Percentiles rank a stretch among this genome's conserved stretches.
Conservation (phyloP, 2,888 invertebrate species). For the Oscheius onirici region DNA sequence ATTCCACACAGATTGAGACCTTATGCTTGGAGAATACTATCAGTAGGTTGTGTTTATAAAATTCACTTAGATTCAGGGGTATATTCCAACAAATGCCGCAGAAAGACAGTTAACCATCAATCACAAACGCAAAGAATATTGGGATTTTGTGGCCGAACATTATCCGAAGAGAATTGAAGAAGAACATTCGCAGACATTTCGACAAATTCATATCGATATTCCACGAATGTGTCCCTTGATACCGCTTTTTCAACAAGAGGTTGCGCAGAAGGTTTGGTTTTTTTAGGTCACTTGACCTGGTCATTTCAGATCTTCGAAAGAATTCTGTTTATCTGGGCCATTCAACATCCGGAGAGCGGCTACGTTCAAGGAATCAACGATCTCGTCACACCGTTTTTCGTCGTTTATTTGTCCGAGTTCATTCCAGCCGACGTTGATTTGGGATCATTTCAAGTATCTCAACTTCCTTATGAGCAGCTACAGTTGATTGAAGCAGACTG, state of each 20-base stretch:
- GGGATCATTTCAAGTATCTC: slow-evolving; percentile 86
- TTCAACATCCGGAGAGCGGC: slow-evolving; percentile 97
- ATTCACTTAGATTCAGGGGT: slow-evolving; percentile 78
- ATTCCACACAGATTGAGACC: slow-evolving; percentile 87
- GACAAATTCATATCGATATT: slow-evolving; percentile 97
- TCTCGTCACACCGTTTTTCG: slow-evolving; percentile 97
- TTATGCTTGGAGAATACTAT: slow-evolving; percentile 79
- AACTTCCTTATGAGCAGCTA: slow-evolving; percentile 81
- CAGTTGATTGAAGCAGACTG: slow-evolving; percentile 91
- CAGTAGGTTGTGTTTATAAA: slow-evolving; percentile 74
- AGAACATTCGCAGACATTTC: slow-evolving; percentile 89
- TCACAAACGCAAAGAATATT: slow-evolving; percentile 93
- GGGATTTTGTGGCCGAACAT: slow-evolving; percentile 93
- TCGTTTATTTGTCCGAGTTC: slow-evolving; percentile 95
- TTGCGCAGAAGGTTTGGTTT: slow-evolving; percentile 79
- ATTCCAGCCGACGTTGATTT: slow-evolving; percentile 76
- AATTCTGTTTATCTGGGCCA: slow-evolving; percentile 98
- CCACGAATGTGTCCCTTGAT: slow-evolving; percentile 98
- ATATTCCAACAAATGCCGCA: slow-evolving; percentile 92
- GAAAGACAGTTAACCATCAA: slow-evolving; percentile 86
- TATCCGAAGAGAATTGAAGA: slow-evolving; percentile 91
- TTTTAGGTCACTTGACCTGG: too few relatives aligned
- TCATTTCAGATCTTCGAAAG: slow-evolving; percentile 89
- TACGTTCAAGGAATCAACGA: slow-evolving; percentile 92
- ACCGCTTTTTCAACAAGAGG: slow-evolving; percentile 91